Base-by-base conservation (phyloP, 2,888 invertebrate species). In the Plemyria rubiginata region DNA sequence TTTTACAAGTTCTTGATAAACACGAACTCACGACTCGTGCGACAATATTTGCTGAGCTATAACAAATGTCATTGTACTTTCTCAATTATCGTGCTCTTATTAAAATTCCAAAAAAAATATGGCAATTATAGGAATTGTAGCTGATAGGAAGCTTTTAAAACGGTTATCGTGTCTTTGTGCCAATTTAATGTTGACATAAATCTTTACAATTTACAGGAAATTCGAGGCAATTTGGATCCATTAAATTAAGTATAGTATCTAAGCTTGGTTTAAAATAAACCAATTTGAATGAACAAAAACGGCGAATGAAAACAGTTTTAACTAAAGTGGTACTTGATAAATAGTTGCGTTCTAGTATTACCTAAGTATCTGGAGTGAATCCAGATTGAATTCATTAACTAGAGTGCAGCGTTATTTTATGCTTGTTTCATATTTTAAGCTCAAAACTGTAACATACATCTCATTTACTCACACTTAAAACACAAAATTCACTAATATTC, bases 1-100 rank as follows among this genome's bases (percentile, higher is more conserved):
- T 36, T 77, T 74, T 65, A 65, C 73, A 66, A 58, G 57, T 57
- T 22, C 38, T 29, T 54, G 67, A 66, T 76, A 78, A 79, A 28
- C 12, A 50, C n/a, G 38, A 22, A 41, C 67, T 77, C 80, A 77
- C 79, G 76, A 74, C 56, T 69, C 40, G 13, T 50, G 52, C 43
- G 57, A 48, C 16, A 59, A 45, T 68, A 67, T 65, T 65, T 60
- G 51, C 41, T 51, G 60, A 54, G 53, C 49, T 51, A 46, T 45
- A 62, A 66, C 55, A 52, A 58, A 63, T 51, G 2, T 41, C 57
- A 53, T 66, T 71, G 67, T 70, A 58, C 59, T 68, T 49, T 67
- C 63, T 49, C 45, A 50, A 71, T 71, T 69, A 67, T 54, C 63
- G 53, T 38, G 45, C 29, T 46, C 46, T 40, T 60, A 51, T 54